Evolutionary conservation across 2,888 invertebrate species (phyloP), one percentile per base, ranked within the genome.

Genomic region (Fabriciana adippe): DNA sequence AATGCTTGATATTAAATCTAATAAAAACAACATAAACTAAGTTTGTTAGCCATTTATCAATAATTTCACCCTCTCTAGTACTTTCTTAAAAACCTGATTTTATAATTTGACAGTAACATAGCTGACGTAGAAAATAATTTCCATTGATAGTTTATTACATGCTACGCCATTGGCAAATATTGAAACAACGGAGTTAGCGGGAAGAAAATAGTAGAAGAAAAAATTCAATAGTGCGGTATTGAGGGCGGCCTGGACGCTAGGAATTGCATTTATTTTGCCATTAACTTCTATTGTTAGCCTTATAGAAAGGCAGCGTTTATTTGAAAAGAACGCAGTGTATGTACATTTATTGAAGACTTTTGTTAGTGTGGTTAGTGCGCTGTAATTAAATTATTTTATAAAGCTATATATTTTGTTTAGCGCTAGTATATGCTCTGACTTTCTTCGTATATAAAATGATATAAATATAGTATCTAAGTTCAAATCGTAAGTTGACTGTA

Each of bases 111-210:
- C 73, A 65, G 68, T 63, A 68, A 73, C 78, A 64, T 68, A 63
- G 56, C 72, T 68, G 64, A 70, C 74, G 72, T 71, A 74, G 74
- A 73, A 74, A 78, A 76, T 76, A 73, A 73, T 75, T 75, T 74
- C 75, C 75, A 76, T 73, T 78, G 75, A 77, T 77, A 78, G 77
- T 76, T 77, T 78, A 77, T 74, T 77, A 75, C 75, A 75, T 74
- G 72, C 74, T 75, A 72, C 72, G 73, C 73, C 72, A 72, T 72
- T 71, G 70, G 77, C 74, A 76, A 77, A 76, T 78, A 78, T 77
- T 78, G 75, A 72, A 74, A 74, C 72, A 74, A 73, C 74, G 68
- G 73, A 64, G 68, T 70, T 72, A 67, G 71, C 68, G 69, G 71
- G 67, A 76, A 73, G 72, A 75, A 76, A 74, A 68, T 64, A 74